Evolutionary conservation across 2,113 vertebrate genomes (phyloP), one percentile per base, ranked within the genome.

Genomic region (Oreochromis spilurus): DNA sequence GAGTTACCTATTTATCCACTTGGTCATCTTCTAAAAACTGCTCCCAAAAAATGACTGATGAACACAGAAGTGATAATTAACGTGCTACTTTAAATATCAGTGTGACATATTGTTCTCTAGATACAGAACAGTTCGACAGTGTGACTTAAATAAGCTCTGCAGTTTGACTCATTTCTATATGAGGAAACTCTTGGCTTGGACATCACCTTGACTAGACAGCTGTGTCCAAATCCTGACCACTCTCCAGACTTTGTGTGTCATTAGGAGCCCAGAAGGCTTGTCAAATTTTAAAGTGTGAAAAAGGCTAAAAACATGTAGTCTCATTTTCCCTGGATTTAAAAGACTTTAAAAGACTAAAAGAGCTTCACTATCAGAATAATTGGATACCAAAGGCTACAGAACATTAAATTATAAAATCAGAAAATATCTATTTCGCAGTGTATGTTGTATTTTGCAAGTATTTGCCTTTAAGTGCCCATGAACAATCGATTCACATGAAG

Each of bases 21-120:
- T 60, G 57, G 57, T 60, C 29, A 31, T 6, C 50, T 24, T 9
- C 36, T 17, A 2, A 14, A 58, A 82, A 3, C 16, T 40, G 36
- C 11, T 43, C 58, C 58, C 36, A 65, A 43, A 62, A 75, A 40
- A 36, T 19, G 53, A 52, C 79, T 2, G 2, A 3, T 13, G 10
- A 88, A 62, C 81, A 65, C 65, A 50, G 40, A 58, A 38, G 43
- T 38, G 85, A 86, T 86, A 60, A 86, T 91, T 26, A 89, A 38
- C 1, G 5, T 3, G 26, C 4, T 11, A 79, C 40, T 13, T 85
- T 78, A 10, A 57, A 54, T 72, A 10, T 14, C 5, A 78, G 3
- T 16, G 12, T 17, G 21, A 38, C n/a, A 34, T 24, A 16, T 53
- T 60, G 38, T 58, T 5, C 14, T 29, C 36, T 45, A 31, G 5